phyloP scores from a whole-genome alignment of 2,888 invertebrate genomes.

The Platycnemis pennipes region DNA sequence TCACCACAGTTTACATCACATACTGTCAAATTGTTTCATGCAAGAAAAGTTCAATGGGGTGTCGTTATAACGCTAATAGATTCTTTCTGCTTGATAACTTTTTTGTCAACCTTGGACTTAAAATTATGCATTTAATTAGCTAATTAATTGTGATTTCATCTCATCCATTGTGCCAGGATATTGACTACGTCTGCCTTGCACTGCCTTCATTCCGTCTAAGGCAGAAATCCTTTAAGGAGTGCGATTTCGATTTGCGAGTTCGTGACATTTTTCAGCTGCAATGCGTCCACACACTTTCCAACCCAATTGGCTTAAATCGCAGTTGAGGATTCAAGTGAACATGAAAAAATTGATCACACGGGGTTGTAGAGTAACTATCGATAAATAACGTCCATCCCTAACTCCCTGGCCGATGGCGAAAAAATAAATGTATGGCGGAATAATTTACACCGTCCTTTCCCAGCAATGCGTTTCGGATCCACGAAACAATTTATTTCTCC shows the following conservation, averaged over 20 bases:
- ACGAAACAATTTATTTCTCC: slow-evolving; percentile 17
- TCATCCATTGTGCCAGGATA: no score
- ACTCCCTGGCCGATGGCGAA: neutral
- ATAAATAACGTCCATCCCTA: slow-evolving; percentile 10
- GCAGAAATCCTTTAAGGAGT: no score
- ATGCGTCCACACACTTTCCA: neutral
- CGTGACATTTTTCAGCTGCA: neutral
- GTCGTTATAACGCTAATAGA: no score
- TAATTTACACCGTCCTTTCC: slow-evolving; percentile 15
- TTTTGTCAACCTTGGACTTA: no score
- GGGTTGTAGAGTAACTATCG: neutral
- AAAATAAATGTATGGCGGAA: neutral
- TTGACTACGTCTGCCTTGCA: no score
- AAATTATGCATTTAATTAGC: no score
- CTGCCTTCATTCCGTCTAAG: no score
- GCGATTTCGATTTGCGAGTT: neutral
- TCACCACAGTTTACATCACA: no score
- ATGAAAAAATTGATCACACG: neutral
- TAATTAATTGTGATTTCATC: no score
- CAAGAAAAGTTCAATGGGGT: no score
- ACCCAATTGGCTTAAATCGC: neutral
- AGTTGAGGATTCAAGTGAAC: neutral
- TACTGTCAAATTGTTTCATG: no score
- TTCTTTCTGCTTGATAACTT: no score
- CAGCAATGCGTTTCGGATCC: neutral